Percentiles rank a stretch among this genome's conserved stretches.
Conservation (phyloP, 2,113 vertebrate genomes). For the Cyphomyrus plagiostoma region DNA sequence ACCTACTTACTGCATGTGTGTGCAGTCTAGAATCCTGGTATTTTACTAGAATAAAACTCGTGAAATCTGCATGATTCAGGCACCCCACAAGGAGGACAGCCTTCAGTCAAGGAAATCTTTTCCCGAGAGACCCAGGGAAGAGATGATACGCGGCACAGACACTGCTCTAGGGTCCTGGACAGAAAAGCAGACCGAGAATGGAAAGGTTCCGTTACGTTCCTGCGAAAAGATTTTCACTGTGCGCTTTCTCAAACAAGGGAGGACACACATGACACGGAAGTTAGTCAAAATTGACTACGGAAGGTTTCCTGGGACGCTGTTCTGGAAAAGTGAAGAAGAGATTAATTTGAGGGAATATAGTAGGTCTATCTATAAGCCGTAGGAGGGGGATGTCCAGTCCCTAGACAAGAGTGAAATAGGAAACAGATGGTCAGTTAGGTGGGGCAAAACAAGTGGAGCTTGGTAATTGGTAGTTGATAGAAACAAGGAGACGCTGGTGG, state of each 20-base stretch:
- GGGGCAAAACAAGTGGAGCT: neutral
- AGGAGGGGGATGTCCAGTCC: constrained; percentile 9
- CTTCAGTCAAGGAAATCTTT: neutral
- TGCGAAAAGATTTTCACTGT: neutral
- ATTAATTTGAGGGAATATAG: neutral
- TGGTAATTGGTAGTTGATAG: neutral
- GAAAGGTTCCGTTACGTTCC: neutral
- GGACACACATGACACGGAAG: neutral
- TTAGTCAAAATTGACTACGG: neutral
- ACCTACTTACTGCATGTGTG: neutral
- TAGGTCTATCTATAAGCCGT: neutral
- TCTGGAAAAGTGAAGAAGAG: constrained; percentile 2
- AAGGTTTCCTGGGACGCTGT: neutral
- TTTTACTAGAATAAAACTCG: neutral
- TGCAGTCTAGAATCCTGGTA: neutral
- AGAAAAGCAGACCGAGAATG: neutral
- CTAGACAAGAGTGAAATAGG: constrained; percentile 14
- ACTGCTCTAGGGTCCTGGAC: constrained; percentile 1
- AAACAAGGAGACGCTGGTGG: neutral
- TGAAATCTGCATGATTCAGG: neutral
- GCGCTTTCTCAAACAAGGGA: neutral
- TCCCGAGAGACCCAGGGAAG: neutral
- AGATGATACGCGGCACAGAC: neutral
- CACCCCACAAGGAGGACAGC: neutral
- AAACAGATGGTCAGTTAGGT: constrained; percentile 15